phyloP scores from a whole-genome alignment of 2,113 vertebrate species.

The Eudorcas thomsonii region DNA sequence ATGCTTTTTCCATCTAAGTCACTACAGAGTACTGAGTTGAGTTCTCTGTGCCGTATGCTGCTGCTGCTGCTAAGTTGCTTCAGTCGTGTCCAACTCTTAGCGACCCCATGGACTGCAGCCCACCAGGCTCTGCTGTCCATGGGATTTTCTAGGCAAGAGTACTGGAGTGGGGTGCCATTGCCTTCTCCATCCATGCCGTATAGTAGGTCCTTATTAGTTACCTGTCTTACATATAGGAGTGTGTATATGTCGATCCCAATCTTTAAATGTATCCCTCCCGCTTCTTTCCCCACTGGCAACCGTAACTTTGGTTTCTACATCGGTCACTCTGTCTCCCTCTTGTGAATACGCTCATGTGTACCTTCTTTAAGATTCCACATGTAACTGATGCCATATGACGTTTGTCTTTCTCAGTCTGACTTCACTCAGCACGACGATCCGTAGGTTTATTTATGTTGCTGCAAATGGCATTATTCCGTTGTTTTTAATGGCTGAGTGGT shows the following conservation, averaged over 20 bases:
- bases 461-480: not conserved
- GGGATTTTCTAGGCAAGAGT: too few species aligned
- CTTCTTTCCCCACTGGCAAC: not conserved
- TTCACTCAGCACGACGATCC: fast-evolving
- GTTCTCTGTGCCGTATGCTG: not conserved
- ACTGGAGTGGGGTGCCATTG: too few species aligned
- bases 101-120: too few species aligned
- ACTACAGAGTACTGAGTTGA: not conserved
- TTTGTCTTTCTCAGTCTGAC: not conserved
- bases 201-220: not conserved
- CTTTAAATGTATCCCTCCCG: not conserved
- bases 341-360: not conserved
- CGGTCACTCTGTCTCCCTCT: not conserved
- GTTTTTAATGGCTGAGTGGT: not conserved
- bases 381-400: not conserved
- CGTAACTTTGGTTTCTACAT: not conserved
- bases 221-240: not conserved
- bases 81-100: too few species aligned
- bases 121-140: too few species aligned
- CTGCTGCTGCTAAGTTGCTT: too few species aligned
- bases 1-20: not conserved
- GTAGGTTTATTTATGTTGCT: not conserved
- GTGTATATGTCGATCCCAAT: not conserved
- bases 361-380: not conserved
- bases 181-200: not conserved